These are phyloP conservation scores for Brenthis hecate DNA, from an alignment of 2,888 invertebrate species.

Conservation along the genomic window DNA sequence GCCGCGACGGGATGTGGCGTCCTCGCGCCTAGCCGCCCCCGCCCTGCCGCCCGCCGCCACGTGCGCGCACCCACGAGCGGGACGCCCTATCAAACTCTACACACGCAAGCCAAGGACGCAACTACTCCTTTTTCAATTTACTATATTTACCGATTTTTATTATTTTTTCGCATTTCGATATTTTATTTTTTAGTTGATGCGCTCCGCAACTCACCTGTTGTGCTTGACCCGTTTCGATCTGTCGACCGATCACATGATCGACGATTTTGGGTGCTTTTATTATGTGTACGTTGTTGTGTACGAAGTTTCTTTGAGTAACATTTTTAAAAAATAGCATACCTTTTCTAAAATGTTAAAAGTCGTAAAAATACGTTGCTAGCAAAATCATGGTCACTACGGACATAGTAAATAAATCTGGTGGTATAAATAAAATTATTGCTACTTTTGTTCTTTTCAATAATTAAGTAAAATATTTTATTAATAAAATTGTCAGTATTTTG, in stretches of 20 bases:
- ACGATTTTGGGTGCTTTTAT: conserved; percentile 68
- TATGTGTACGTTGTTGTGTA: conserved; percentile 39
- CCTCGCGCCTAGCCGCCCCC: conserved; percentile 46
- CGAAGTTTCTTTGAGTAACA: conserved; percentile 18
- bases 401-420: conserved; percentile 1
- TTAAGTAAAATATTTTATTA: not conserved
- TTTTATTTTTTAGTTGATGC: conserved; percentile 83
- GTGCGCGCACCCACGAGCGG: conserved; percentile 71
- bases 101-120: conserved; percentile 52
- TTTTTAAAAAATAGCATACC: conserved; percentile 6
- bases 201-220: conserved; percentile 80
- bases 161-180: conserved; percentile 82
- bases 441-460: not conserved
- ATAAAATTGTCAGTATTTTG: not conserved
- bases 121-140: conserved; percentile 79
- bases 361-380: conserved; percentile 4
- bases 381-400: conserved; percentile 14
- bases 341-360: conserved; percentile 12
- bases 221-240: conserved; percentile 81
- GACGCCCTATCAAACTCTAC: conserved; percentile 50
- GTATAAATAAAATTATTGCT: not conserved
- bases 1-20: conserved; percentile 78
- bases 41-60: conserved; percentile 60
- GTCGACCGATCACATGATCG: conserved; percentile 77
- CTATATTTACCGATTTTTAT: conserved; percentile 81